A percentile compares a stretch with the other conserved stretches of the same genome.
Conservation (phyloP, 2,113 vertebrate genomes). For the Labeo catla region DNA sequence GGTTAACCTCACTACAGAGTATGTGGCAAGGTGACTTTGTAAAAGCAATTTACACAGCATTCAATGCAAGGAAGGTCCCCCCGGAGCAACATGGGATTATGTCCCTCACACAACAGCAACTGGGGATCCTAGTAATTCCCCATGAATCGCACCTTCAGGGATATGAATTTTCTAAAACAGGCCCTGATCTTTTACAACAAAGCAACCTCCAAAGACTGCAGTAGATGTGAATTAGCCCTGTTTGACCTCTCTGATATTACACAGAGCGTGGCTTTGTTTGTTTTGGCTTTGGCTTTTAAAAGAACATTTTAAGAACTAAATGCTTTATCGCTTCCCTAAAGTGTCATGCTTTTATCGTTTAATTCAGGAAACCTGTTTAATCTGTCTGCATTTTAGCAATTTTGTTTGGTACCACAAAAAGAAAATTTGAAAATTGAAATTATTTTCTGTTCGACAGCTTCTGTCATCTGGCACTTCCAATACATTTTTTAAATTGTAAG, state of each 20-base stretch:
- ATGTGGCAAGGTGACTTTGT: conserved; percentile 14
- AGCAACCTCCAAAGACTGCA: not conserved
- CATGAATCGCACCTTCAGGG: not conserved
- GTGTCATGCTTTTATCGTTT: not conserved
- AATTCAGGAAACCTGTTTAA: not conserved
- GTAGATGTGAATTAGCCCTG: not conserved
- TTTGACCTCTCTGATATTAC: not conserved
- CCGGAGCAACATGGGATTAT: not conserved
- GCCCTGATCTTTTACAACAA: not conserved
- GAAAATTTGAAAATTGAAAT: too few relatives aligned
- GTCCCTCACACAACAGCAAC: not conserved
- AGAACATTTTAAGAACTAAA: not conserved
- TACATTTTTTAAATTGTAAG: too few relatives aligned
- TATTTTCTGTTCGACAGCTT: too few relatives aligned
- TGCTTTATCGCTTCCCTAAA: not conserved
- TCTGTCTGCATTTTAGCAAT: too few relatives aligned
- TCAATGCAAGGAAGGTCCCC: not conserved
- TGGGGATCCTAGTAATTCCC: conserved; percentile 8
- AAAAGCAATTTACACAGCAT: not conserved
- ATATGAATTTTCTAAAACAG: not conserved
- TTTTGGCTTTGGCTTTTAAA: too few relatives aligned
- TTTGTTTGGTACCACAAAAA: too few relatives aligned
- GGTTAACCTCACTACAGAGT: not conserved
- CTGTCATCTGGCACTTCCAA: too few relatives aligned
- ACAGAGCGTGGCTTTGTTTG: not conserved